These are phyloP conservation scores for Tribolium castaneum DNA, from an alignment of 1,140 invertebrate species.

Conservation along the genomic window DNA sequence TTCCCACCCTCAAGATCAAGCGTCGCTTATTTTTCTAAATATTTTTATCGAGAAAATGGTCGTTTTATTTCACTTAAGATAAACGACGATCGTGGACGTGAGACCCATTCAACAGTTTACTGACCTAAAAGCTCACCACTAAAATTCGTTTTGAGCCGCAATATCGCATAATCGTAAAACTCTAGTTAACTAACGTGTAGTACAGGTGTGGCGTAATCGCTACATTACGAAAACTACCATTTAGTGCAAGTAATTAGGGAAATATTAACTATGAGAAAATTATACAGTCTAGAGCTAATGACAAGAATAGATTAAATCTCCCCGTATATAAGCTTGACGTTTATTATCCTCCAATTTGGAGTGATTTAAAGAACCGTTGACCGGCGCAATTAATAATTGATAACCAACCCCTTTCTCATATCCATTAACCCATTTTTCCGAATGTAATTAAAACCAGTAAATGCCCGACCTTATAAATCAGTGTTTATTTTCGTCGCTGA, in stretches of 20 bases:
- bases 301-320: neutral
- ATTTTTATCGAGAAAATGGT: neutral
- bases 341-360: neutral
- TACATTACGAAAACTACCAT: neutral
- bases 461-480: neutral
- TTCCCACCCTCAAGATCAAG: neutral
- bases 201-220: neutral
- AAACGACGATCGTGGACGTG: neutral
- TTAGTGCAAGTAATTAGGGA: neutral
- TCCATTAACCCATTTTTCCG: conserved; percentile 16
- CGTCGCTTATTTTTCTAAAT: neutral
- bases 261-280: neutral
- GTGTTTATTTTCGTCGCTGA: conserved; percentile 32
- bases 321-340: neutral
- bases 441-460: conserved; percentile 11
- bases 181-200: neutral
- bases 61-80: neutral
- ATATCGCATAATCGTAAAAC: neutral
- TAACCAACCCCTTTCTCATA: conserved; percentile 10
- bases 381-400: conserved; percentile 7
- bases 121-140: neutral
- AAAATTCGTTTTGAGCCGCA: conserved; percentile 1
- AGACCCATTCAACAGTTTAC: conserved; percentile 5
- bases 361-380: neutral
- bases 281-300: neutral